phyloP scores from a whole-genome alignment of 2,888 invertebrate genomes.

The Cheiracanthium punctorium region DNA sequence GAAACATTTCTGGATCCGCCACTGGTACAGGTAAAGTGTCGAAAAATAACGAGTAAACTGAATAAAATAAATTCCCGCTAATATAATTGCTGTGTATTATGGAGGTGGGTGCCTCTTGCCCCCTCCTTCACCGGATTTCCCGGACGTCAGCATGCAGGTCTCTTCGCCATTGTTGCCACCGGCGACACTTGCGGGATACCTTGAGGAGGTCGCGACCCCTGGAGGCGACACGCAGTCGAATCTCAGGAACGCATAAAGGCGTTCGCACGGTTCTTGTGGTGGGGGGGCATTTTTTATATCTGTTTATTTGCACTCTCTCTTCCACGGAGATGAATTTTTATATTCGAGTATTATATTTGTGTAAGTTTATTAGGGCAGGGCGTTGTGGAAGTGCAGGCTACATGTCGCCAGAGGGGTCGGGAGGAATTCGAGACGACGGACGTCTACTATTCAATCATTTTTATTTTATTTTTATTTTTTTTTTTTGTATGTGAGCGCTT shows the following conservation, averaged over 20 bases:
- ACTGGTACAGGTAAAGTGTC: no score
- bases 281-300: background rate
- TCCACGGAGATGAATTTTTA: background rate
- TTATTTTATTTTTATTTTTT: background rate
- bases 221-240: background rate
- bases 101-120: background rate
- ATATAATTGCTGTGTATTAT: background rate
- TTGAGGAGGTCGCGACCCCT: constrained; percentile 5
- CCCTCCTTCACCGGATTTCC: background rate
- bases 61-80: no score
- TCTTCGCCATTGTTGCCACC: background rate
- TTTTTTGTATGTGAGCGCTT: no score
- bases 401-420: constrained; percentile 30
- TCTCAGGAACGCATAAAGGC: background rate
- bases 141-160: background rate
- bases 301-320: background rate
- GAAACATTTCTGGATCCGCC: no score
- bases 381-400: constrained; percentile 15
- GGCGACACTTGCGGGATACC: background rate
- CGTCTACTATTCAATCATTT: background rate
- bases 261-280: background rate
- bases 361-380: constrained; percentile 34
- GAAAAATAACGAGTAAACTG: no score
- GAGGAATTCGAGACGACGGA: background rate
- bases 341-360: background rate